Base-by-base conservation (phyloP, 2,888 invertebrate genomes). In the Bugula neritina region DNA sequence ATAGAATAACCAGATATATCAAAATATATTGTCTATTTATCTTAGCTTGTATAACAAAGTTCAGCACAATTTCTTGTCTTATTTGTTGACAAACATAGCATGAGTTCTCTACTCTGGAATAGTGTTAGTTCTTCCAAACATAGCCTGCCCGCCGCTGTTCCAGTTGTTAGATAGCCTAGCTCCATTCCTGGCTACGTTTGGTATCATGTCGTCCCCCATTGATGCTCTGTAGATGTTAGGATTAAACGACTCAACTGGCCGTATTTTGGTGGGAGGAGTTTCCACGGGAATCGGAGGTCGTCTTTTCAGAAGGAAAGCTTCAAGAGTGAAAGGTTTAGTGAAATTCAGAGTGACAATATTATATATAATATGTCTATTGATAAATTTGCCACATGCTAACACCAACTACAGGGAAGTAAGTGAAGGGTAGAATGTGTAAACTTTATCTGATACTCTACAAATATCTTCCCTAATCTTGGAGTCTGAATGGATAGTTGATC, bases 141-240 rank as follows among this genome's bases (percentile, higher is more conserved):
- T 17, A 25, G 55, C 55, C 21, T 55, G 23, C n/a, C 55, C 55
- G n/a, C 25, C n/a, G 25, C 55, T 55, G 55, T 55, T 55, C 55
- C 55, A 55, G 10, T 55, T 23, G n/a, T 55, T 23, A 43, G 43
- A 10, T 5, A 55, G n/a, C 55, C n/a, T 10, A 55, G 55, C 55
- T 55, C 55, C 55, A 10, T 17, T 55, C 25, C n/a, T 17, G 3
- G 13, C 55, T 23, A 55, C 55, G 5, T 10, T n/a, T 55, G 55
- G 23, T 23, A 55, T 55, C 55, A 55, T 17, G 5, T 55, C 55
- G n/a, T 55, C 25, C 5, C 55, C 55, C 55, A 55, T 55, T 55
- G 55, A 55, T 55, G 55, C 55, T 23, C 55, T 5, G 55, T 55
- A 55, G 5, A 55, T 55, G 55, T 55, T 55, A 5, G 55, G 55